Conservation (phyloP, 2,797 vertebrate genomes). For the Poeciliopsis gracilis region DNA sequence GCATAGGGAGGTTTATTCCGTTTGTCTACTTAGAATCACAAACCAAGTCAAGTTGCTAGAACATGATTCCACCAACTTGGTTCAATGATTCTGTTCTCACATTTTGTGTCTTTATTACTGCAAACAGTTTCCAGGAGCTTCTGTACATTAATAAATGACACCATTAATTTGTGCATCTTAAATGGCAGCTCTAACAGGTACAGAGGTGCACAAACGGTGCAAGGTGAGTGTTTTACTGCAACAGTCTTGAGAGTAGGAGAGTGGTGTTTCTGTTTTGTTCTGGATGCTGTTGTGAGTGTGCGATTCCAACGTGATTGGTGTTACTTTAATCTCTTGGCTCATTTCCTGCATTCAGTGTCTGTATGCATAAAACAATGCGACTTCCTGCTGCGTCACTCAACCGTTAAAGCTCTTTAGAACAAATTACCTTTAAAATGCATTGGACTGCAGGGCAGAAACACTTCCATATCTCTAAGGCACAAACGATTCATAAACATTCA, state of each 20-base stretch:
- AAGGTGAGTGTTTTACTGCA: neutral
- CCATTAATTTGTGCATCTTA: neutral
- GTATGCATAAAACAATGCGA: neutral
- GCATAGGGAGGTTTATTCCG: neutral
- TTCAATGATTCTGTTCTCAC: neutral
- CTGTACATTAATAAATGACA: neutral
- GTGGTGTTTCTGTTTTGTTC: neutral
- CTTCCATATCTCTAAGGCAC: constrained; percentile 14
- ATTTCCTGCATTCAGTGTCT: constrained; percentile 2
- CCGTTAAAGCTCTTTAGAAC: constrained; percentile 1
- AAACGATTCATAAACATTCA: constrained; percentile 43
- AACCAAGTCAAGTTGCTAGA: neutral
- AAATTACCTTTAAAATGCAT: constrained; percentile 15
- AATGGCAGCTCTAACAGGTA: neutral
- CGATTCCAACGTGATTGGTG: neutral
- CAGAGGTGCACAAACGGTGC: neutral
- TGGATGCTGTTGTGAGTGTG: neutral
- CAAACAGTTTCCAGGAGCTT: neutral
- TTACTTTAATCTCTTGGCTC: neutral
- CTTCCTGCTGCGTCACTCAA: neutral
- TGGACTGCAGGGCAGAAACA: neutral
- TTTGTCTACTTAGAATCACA: neutral
- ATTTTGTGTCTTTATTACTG: neutral
- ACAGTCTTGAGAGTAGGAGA: neutral
- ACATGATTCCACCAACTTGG: neutral